Evolutionary conservation across 1,140 invertebrate species (phyloP).

Genomic region (Chlorops oryzae): DNA sequence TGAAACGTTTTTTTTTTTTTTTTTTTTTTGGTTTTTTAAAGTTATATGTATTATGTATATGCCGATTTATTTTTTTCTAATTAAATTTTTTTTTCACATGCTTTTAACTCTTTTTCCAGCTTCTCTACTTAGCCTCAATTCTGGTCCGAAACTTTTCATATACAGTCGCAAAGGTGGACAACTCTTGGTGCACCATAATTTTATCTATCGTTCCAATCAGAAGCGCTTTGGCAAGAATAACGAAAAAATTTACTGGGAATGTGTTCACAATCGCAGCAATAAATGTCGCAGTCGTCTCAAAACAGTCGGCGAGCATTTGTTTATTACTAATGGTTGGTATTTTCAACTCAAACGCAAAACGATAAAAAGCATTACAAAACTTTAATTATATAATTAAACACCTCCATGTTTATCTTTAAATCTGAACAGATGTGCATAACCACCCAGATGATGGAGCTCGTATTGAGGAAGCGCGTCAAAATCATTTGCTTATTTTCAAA

Average conservation of each 20-base stretch:
- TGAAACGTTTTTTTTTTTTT: not conserved
- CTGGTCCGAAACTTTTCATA: slow-evolving; percentile 39
- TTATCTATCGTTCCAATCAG: slow-evolving; percentile 45
- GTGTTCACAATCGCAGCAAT: slow-evolving; percentile 41
- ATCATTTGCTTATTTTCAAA: slow-evolving; percentile 38
- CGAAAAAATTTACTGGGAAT: slow-evolving; percentile 46
- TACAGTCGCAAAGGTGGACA: slow-evolving; percentile 45
- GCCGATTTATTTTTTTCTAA: too few species aligned
- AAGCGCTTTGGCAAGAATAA: slow-evolving; percentile 37
- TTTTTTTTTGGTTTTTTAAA: slow-evolving; percentile 30
- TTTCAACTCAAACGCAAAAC: too few species aligned
- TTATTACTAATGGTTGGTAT: slow-evolving; percentile 42
- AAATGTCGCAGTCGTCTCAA: slow-evolving; percentile 45
- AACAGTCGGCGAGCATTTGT: slow-evolving; percentile 44
- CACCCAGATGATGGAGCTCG: slow-evolving; percentile 34
- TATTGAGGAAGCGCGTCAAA: slow-evolving; percentile 29
- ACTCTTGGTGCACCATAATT: slow-evolving; percentile 42
- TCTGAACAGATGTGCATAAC: slow-evolving; percentile 37
- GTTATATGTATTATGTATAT: slow-evolving; percentile 37
- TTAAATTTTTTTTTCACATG: too few species aligned
- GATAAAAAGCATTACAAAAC: too few species aligned
- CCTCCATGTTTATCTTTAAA: slow-evolving; percentile 1
- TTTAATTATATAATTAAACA: too few species aligned
- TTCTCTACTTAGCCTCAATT: too few species aligned
- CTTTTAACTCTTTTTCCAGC: too few species aligned